Percentiles rank a stretch among this genome's conserved stretches.
Conservation (phyloP, 2,888 invertebrate species). For the Eristalinus sepulchralis region DNA sequence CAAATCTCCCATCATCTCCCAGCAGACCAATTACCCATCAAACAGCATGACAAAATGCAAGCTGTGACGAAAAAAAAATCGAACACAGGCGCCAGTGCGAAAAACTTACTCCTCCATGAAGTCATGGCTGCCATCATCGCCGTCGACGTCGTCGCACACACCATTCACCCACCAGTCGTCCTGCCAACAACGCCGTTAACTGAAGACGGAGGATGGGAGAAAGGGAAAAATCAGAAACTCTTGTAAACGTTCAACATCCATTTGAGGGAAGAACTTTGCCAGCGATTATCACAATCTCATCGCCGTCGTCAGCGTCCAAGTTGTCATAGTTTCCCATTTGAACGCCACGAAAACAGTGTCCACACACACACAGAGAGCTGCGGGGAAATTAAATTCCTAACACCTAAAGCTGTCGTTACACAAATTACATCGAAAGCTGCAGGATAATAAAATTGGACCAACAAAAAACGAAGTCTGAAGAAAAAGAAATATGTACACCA, state of each 20-base stretch:
- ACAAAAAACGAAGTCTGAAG: constrained; percentile 40
- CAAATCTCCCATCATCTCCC: constrained; percentile 24
- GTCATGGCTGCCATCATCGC: constrained; percentile 19
- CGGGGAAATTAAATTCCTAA: constrained; percentile 61
- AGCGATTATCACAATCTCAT: constrained; percentile 20
- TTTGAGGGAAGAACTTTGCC: constrained; percentile 22
- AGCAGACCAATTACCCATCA: constrained; percentile 45
- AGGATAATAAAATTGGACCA: constrained; percentile 66
- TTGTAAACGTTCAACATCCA: background rate
- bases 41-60: constrained; percentile 35
- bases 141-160: too few relatives aligned
- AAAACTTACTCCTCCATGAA: constrained; percentile 26
- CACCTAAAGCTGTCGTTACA: constrained; percentile 70
- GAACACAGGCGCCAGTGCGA: background rate
- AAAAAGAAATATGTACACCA: background rate
- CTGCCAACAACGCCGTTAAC: constrained; percentile 6
- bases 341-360: constrained; percentile 20
- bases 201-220: background rate
- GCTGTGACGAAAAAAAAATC: background rate
- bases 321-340: constrained; percentile 43
- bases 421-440: constrained; percentile 61
- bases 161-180: background rate
- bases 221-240: background rate
- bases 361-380: background rate
- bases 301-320: constrained; percentile 10